Evolutionary conservation across 53 echinoderm and acorn worm genomes (phyloP).

Genomic region (Antedon mediterranea): DNA sequence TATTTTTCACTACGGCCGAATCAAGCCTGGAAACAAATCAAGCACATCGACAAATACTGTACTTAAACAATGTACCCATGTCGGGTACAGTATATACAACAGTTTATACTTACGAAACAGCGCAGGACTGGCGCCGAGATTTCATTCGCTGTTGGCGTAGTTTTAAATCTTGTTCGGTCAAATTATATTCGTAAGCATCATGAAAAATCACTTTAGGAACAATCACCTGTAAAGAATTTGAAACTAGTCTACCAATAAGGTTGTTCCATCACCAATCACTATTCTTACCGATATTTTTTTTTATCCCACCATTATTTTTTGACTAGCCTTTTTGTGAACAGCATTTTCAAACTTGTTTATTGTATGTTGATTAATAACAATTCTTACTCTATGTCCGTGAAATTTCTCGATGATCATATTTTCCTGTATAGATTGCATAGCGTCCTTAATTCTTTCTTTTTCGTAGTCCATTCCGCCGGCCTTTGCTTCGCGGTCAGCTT

Average conservation of each 20-base stretch:
- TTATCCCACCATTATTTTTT: no score
- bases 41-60: no score
- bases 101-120: conserved; percentile 38
- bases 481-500: conserved; percentile 39
- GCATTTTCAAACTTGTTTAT: no score
- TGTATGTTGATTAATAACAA: no score
- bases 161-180: conserved; percentile 44
- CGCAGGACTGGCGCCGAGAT: conserved; percentile 49
- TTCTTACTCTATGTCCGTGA: conserved; percentile 48
- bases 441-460: conserved; percentile 66
- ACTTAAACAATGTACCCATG: no score
- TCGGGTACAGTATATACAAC: no score
- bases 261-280: no score
- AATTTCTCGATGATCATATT: conserved; percentile 81
- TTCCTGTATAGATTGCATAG: conserved; percentile 50
- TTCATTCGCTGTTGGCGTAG: conserved; percentile 45
- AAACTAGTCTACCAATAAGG: no score
- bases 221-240: neutral
- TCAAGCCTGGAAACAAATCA: no score
- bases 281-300: no score
- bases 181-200: neutral
- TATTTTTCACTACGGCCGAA: no score
- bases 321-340: no score
- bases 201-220: neutral
- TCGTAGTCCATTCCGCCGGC: conserved; percentile 20